A percentile compares a stretch with the other conserved stretches of the same genome.
Evolutionary conservation across 2,797 vertebrate genomes (phyloP).

Genomic region (Notamacropus eugenii): DNA sequence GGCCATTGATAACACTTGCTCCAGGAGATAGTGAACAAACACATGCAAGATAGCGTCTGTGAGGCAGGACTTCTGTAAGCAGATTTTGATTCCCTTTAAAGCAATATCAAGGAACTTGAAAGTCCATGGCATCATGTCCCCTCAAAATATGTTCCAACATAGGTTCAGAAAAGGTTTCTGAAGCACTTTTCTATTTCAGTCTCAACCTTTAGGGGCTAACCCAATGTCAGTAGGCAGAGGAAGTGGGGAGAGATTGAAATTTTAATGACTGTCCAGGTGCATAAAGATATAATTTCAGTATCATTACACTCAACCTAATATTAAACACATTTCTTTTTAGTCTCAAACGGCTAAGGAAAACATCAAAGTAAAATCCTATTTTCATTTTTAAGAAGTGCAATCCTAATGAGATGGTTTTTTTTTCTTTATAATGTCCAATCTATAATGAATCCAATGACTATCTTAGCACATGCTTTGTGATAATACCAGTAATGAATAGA

Average conservation of each 20-base stretch:
- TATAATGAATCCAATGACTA: background rate
- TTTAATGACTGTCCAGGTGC: background rate
- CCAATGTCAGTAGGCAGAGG: background rate
- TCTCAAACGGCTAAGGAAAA: background rate
- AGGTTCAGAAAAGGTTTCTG: background rate
- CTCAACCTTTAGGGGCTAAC: background rate
- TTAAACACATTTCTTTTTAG: background rate
- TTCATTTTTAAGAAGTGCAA: background rate
- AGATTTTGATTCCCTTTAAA: background rate
- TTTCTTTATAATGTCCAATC: background rate
- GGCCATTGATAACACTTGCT: background rate
- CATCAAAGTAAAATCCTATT: background rate
- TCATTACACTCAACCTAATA: background rate
- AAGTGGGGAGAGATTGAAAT: background rate
- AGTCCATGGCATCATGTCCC: background rate
- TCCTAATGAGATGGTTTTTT: background rate
- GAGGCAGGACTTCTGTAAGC: background rate
- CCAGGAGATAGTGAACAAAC: background rate
- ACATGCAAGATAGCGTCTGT: background rate
- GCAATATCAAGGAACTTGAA: background rate
- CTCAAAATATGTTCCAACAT: background rate
- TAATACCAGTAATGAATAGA: background rate
- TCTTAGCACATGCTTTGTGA: background rate
- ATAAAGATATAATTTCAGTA: background rate
- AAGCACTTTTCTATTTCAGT: background rate